phyloP scores from a whole-genome alignment of 2,113 vertebrate genomes.

The Leucoraja erinaceus region DNA sequence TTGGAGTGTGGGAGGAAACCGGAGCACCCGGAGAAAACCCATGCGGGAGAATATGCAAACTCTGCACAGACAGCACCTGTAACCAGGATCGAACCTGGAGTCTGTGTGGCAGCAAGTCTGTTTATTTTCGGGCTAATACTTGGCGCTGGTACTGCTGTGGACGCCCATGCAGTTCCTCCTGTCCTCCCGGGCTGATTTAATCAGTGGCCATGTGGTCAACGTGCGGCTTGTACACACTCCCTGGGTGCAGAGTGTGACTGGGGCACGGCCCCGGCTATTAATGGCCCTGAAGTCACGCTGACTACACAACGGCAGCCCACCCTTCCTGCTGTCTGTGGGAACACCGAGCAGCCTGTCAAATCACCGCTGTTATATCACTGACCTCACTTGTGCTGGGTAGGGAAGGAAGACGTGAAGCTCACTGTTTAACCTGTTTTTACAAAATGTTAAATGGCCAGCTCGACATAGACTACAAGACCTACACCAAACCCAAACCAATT shows the following conservation, averaged over 20 bases:
- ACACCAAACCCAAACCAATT: no score
- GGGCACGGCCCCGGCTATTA: neutral
- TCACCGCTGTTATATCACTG: neutral
- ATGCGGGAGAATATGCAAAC: no score
- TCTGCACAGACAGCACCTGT: no score
- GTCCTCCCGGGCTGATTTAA: neutral
- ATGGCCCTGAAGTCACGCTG: neutral
- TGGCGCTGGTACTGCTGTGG: neutral
- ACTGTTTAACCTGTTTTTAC: no score
- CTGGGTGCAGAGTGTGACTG: neutral
- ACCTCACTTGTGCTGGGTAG: neutral
- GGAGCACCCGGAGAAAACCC: no score
- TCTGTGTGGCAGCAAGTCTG: no score
- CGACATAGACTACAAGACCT: no score
- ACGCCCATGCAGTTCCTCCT: neutral
- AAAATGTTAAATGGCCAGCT: no score
- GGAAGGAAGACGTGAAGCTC: no score
- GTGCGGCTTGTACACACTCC: neutral
- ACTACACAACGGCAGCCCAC: neutral
- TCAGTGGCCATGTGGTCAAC: neutral
- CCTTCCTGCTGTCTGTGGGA: slow-evolving; percentile 22
- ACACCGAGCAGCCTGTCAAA: neutral
- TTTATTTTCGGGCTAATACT: neutral
- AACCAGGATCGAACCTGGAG: no score
- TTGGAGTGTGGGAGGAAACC: no score